phyloP scores from a whole-genome alignment of 1,140 invertebrate genomes.

The Saccostrea glomerata region DNA sequence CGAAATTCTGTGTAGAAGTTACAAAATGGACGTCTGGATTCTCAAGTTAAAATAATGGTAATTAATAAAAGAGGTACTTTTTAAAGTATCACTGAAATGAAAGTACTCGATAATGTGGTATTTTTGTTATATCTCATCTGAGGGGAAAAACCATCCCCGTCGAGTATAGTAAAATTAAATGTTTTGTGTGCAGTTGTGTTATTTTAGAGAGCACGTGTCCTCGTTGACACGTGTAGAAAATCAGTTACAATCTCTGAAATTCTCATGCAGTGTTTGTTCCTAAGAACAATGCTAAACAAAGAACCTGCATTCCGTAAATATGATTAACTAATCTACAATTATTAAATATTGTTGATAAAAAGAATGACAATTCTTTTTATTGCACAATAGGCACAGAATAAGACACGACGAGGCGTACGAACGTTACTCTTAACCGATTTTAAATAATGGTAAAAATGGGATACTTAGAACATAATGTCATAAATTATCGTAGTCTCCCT shows the following conservation, averaged over 20 bases:
- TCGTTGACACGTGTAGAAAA: background rate
- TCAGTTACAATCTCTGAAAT: background rate
- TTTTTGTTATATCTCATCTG: no score
- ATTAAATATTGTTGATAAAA: slow-evolving; percentile 32
- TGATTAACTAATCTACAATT: slow-evolving; percentile 3
- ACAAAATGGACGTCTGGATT: slow-evolving; percentile 3
- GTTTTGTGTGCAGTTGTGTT: background rate
- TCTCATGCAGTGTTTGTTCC: slow-evolving; percentile 5
- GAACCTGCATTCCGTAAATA: background rate
- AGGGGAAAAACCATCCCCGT: no score
- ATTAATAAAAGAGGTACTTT: no score
- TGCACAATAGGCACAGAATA: background rate
- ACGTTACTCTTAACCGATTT: slow-evolving; percentile 13
- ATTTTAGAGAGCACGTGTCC: slow-evolving; percentile 27
- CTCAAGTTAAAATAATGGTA: background rate
- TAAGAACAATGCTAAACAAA: slow-evolving; percentile 1
- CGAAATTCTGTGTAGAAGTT: background rate
- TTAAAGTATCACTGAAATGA: no score
- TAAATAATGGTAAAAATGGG: slow-evolving; percentile 2
- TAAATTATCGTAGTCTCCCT: no score
- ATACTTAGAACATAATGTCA: no score
- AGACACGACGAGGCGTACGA: background rate
- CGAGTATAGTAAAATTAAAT: background rate
- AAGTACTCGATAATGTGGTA: no score
- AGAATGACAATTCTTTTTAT: background rate